These are phyloP conservation scores for Pogoniulus pusillus DNA, from an alignment of 2,797 vertebrate genomes.

Conservation along the genomic window DNA sequence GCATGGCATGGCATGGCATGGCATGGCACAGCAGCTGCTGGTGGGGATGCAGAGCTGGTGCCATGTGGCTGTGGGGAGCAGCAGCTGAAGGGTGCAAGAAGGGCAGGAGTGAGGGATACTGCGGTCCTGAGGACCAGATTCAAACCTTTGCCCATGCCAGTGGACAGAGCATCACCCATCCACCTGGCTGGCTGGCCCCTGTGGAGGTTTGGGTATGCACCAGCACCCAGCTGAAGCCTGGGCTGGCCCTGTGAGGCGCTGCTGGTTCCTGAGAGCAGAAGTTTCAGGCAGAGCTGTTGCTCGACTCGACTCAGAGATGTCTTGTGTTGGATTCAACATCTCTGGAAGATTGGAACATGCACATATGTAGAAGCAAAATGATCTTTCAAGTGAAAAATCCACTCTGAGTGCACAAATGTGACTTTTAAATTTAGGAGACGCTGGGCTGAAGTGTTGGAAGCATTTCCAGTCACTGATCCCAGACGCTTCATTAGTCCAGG, in stretches of 20 bases:
- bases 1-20: no score
- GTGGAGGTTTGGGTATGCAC: rapidly evolving
- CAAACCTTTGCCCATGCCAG: neutral
- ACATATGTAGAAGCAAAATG: neutral
- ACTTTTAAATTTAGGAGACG: neutral
- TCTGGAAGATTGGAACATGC: rapidly evolving
- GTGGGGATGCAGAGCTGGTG: neutral
- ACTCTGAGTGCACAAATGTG: neutral
- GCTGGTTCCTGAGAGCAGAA: neutral
- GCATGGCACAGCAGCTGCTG: neutral
- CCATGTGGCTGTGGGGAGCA: rapidly evolving
- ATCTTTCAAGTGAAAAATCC: neutral
- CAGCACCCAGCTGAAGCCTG: neutral
- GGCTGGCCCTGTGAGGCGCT: neutral
- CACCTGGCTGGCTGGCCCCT: neutral
- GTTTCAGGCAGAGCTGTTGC: neutral
- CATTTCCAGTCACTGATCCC: slow-evolving; percentile 9
- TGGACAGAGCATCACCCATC: neutral
- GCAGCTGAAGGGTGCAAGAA: rapidly evolving
- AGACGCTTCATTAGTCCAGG: neutral
- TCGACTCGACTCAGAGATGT: rapidly evolving
- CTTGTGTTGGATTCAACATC: neutral
- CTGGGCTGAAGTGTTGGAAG: neutral
- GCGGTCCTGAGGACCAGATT: rapidly evolving
- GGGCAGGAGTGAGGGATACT: neutral